Base-by-base conservation (phyloP, 2,888 invertebrate species). In the Alitta virens region DNA sequence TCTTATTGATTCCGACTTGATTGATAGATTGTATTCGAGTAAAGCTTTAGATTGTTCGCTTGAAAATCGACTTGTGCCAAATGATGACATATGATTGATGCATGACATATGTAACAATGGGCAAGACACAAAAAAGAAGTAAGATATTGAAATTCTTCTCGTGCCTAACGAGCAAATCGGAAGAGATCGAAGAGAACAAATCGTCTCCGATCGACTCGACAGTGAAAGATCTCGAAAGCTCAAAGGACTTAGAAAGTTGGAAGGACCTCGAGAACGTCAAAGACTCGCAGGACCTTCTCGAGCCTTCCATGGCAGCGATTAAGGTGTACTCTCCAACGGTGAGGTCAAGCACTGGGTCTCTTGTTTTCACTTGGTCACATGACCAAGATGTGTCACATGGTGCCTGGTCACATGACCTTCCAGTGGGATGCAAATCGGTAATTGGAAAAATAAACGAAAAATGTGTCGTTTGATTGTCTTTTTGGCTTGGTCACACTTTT, bases 101-200 rank as follows among this genome's bases (percentile, higher is more conserved):
- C 5, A 33, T 33, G 33, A 33, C 33, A 33, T 5, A 26, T 18
- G 56, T 14, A 23, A 57, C n/a, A n/a, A 64, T 64, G 63, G 63
- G 65, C 23, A 63, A 62, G 56, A 66, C 64, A 27, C 56, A 60
- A 16, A 66, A 66, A 43, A 43, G 59, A 23, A 56, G 68, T n/a
- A 68, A 68, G 40, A 59, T 68, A 52, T 65, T 66, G 51, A 60
- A 60, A 24, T 64, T 68, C 51, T 68, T 68, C 61, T 60, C 66
- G 18, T 68, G 68, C 27, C 59, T 68, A 21, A 59, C 62, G 21
- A 63, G 63, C 55, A 62, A 63, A 53, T 60, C 64, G 43, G 68
- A 68, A 16, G 54, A 49, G 2, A n/a, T 42, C 3, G 56, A 56
- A 46, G 23, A 52, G 3, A 53, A 40, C 23, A 26, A 53, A 14